Conservation (phyloP, 2,113 vertebrate species). For the Carlito syrichta region DNA sequence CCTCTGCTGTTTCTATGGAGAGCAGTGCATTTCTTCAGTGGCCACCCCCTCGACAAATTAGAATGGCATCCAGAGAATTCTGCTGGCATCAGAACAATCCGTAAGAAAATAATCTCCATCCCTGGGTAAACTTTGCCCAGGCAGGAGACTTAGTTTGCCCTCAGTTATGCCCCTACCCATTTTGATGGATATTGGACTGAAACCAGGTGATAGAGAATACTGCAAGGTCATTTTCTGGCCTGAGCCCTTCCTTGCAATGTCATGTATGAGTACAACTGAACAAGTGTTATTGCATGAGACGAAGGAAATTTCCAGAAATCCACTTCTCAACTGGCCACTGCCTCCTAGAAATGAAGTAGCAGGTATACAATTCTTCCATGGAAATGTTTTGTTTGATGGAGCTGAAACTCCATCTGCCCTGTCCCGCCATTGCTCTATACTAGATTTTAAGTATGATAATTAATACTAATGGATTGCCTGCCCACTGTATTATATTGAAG, state of each 20-base stretch:
- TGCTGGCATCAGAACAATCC: not conserved
- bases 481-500: not conserved
- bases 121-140: not conserved
- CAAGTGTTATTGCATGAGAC: not conserved
- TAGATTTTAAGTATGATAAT: not conserved
- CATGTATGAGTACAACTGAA: not conserved
- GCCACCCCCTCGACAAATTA: not conserved
- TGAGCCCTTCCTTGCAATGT: not conserved
- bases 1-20: not conserved
- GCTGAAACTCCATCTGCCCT: not conserved
- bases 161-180: not conserved
- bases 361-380: not conserved
- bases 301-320: not conserved
- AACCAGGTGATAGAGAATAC: not conserved
- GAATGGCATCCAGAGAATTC: not conserved
- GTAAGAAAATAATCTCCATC: not conserved
- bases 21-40: not conserved
- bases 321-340: no score
- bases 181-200: not conserved
- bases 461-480: not conserved
- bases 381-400: not conserved
- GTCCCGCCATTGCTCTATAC: fast-evolving
- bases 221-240: not conserved
- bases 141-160: not conserved
- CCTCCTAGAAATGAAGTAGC: not conserved